Evolutionary conservation across 1,140 invertebrate species (phyloP), one percentile per base, ranked within the genome.

Genomic region (Drosophila prosaltans): DNA sequence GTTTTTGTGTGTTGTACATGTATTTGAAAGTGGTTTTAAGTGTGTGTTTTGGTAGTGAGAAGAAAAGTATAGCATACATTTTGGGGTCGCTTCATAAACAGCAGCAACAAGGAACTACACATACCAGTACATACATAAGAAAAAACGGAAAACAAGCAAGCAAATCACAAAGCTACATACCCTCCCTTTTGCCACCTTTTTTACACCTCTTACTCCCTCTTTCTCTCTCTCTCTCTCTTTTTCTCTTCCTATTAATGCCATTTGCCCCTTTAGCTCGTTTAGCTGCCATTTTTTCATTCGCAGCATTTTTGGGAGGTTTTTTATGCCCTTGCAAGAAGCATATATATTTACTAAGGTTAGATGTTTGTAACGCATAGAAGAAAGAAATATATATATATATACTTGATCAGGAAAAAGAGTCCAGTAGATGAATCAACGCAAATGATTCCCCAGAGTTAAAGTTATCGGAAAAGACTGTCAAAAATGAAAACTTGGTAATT

Each of bases 91-190:
- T 76, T 76, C 58, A 76, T 76, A 69, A 75, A 76, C 69, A 76
- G 69, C 48, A 65, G 64, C 3, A 76, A 60, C 59, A 69, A 75
- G 74, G 64, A 72, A 75, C 64, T 76, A 54, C 59, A 73, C 59
- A 69, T 45, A 65, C 65, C 63, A 43, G 41, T 43, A n/a, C 41
- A 43, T n/a, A 16, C 11, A 43, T 51, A 51, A 51, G 45, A 51
- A 51, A n/a, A 69, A 65, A 75, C 65, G 65, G 59, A 70, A 67
- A 71, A 39, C 72, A 68, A 43, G 73, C 63, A 75, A 43, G 59
- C 77, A 80, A 85, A 85, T 85, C 82, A 72, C 74, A 78, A 78
- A 74, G 81, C 71, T 72, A 60, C 24, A 24, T 24, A 21, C 26
- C 26, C 26, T 16, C 61, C 8, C 32, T 36, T 41, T 21, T 24